phyloP scores from a whole-genome alignment of 2,113 vertebrate genomes.

The Percina caprodes region DNA sequence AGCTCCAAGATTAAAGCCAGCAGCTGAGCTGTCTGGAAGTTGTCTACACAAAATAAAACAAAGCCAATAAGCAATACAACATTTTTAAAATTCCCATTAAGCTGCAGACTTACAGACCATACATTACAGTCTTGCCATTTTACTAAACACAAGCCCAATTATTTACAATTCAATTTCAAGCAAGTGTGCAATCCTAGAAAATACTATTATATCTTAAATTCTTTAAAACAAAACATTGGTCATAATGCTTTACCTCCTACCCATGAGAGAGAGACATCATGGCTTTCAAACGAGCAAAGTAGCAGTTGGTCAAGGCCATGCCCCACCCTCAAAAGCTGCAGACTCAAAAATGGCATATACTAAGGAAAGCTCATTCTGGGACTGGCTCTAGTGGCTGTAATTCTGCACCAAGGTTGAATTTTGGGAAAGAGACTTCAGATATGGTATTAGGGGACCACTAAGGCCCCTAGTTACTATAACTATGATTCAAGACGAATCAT shows the following conservation, averaged over 20 bases:
- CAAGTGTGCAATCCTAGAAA: not conserved
- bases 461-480: not conserved
- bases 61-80: not conserved
- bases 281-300: too few relatives aligned
- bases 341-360: too few relatives aligned
- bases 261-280: too few relatives aligned
- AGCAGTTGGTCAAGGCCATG: too few relatives aligned
- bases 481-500: not conserved
- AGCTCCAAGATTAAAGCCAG: slow-evolving; percentile 97
- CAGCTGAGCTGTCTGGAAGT: slow-evolving; percentile 98
- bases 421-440: too few relatives aligned
- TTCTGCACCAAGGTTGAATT: too few relatives aligned
- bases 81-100: not conserved
- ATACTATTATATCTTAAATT: not conserved
- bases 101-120: not conserved
- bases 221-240: not conserved
- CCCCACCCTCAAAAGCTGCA: too few relatives aligned
- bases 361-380: too few relatives aligned
- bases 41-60: slow-evolving; percentile 84
- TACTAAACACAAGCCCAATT: not conserved
- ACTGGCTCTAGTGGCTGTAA: too few relatives aligned
- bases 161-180: not conserved
- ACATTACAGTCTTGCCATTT: not conserved
- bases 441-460: too few relatives aligned
- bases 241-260: not conserved